phyloP scores from a whole-genome alignment of 1,140 invertebrate species.

The Belonocnema kinseyi region DNA sequence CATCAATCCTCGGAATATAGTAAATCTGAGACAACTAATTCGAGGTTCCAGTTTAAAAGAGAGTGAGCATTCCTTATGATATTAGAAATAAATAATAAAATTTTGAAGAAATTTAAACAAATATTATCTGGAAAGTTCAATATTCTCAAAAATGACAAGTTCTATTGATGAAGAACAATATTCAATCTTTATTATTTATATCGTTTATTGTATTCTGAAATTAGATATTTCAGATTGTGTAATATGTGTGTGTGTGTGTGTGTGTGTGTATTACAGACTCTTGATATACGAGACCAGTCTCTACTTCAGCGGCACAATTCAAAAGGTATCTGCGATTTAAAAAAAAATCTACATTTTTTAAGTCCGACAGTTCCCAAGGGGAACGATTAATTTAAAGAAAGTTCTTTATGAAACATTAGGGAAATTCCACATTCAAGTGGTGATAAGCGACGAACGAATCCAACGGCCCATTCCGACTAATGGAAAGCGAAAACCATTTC shows the following conservation, averaged over 20 bases:
- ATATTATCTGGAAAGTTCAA: neutral
- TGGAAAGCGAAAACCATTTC: conserved; percentile 5
- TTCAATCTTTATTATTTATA: neutral
- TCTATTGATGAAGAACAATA: neutral
- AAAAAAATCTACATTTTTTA: too few relatives aligned
- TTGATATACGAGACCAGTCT: conserved; percentile 18
- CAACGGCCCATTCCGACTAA: neutral
- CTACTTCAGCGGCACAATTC: neutral
- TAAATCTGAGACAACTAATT: too few relatives aligned
- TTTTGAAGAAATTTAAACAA: conserved; percentile 12
- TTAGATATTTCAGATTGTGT: too few relatives aligned
- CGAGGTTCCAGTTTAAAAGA: neutral
- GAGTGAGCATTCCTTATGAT: neutral
- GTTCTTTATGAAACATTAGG: neutral
- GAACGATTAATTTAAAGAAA: neutral
- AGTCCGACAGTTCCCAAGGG: too few relatives aligned
- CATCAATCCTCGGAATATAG: too few relatives aligned
- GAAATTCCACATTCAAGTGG: neutral
- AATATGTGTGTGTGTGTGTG: neutral
- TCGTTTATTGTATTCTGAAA: neutral
- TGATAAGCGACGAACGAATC: neutral
- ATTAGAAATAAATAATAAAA: conserved; percentile 13
- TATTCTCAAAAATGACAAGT: neutral
- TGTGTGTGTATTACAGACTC: neutral
- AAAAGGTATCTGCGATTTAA: neutral